Base-by-base conservation (phyloP, 2,797 vertebrate species). In the Hippopotamyrus pictus region DNA sequence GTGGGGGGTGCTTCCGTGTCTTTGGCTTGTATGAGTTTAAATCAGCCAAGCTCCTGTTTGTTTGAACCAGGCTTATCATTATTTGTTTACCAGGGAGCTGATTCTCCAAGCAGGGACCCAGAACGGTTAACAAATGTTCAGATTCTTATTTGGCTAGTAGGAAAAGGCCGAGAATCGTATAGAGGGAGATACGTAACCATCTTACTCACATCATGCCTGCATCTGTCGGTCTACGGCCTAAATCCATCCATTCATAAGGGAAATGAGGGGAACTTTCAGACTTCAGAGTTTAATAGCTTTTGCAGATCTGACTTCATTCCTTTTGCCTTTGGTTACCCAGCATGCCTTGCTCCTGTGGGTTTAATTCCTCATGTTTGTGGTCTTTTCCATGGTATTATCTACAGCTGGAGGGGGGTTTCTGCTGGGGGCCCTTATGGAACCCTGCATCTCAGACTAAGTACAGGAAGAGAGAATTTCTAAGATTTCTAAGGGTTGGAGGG, bases 291-390 rank as follows among this genome's bases (percentile, higher is more conserved):
- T 93, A 92, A 96, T 94, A 93, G 90, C 91, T 96, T 95, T 84
- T 93, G 90, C 95, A 96, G 95, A 93, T 89, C n/a, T 53, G 3
- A 50, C 57, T 90, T 46, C 90, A 57, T 92, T 93, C 90, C 92
- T 62, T 17, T 82, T 79, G 88, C 57, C 53, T 59, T 65, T 76
- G 88, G 12, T 88, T 62, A 88, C 62, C 62, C 88, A 79, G 62
- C 62, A 76, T 76, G 87, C 65, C 41, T 76, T 84, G 50, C 59
- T 59, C 59, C 25, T 25, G 2, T 44, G 9, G 5, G 44, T 17
- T 73, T 87, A 76, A 41, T 90, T 76, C 44, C 48, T 86, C 53
- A 69, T 85, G 85, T 11, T 41, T 62, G 57, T 85, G 89, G 57
- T 62, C 19, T n/a, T 82, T 65, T 62, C 46, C 53, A 65, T 84